Conservation (phyloP, 1,140 invertebrate genomes). For the Pseudomyrmex dendroicus region DNA sequence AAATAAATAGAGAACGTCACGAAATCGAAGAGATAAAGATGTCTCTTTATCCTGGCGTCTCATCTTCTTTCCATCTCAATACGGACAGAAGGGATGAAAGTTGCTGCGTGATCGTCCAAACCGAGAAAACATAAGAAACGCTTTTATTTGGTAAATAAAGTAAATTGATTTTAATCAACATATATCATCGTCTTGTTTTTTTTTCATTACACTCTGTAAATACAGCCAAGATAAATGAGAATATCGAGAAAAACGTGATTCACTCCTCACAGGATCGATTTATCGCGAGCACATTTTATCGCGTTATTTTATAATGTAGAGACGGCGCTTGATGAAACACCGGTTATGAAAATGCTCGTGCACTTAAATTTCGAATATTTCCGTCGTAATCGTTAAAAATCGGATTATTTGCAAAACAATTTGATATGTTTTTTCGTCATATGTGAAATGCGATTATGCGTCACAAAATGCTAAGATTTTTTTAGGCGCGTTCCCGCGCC, state of each 20-base stretch:
- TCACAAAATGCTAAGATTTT: no score
- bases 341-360: conserved; percentile 3
- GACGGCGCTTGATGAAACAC: conserved; percentile 16
- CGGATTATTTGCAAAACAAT: conserved; percentile 15
- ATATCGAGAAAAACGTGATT: conserved; percentile 22
- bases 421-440: no score
- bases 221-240: conserved; percentile 13
- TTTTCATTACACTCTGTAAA: not conserved
- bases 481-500: not conserved
- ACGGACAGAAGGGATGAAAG: not conserved
- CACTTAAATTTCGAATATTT: conserved; percentile 25
- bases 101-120: not conserved
- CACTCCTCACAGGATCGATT: conserved; percentile 21
- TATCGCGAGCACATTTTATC: conserved; percentile 13
- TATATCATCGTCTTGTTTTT: not conserved
- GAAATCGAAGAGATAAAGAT: not conserved
- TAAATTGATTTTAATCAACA: no score
- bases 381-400: conserved; percentile 9
- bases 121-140: not conserved
- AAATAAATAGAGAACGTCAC: conserved; percentile 57
- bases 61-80: conserved; percentile 11
- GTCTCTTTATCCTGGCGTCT: not conserved
- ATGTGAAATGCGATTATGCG: no score
- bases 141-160: not conserved
- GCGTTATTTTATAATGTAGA: conserved; percentile 31